Base-by-base conservation (phyloP, 1,140 invertebrate species). In the Drosophila tsacasi region DNA sequence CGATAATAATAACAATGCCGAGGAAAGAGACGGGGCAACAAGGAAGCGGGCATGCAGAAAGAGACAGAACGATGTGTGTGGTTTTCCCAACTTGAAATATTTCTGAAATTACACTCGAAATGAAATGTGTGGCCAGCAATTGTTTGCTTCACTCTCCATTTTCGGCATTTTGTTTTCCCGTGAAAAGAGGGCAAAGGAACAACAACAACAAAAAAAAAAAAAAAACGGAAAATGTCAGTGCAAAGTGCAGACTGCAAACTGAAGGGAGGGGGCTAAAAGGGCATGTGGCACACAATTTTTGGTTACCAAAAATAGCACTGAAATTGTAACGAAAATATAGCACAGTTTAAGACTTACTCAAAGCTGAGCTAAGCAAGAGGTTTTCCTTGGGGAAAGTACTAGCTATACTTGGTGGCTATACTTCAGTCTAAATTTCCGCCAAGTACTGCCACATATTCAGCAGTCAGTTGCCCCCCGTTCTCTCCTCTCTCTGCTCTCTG, bases 1-100 rank as follows among this genome's bases (percentile, higher is more conserved):
- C 83, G 83, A 85, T 89, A 86, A 86, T 86, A 85, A 79, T 79
- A 85, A 86, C 83, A 86, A 82, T 82, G 81, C 74, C 62, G 39
- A 61, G 46, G 74, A 40, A 10, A 15, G 55, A 35, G 44, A 47
- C 52, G 40, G 40, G 67, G 35, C n/a, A 63, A 57, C 39, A 66
- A 39, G 21, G 42, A 64, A 52, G 37, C 39, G 57, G 42, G 15
- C 25, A 32, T 17, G 10, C 10, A 47, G 42, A 79, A 40, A 65
- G 47, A 71, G 60, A 66, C n/a, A n/a, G 52, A 39, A 10, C 21
- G 13, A 54, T 17, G 15, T 52, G 23, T 23, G 13, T 27, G 47
- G 47, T 10, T 50, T 30, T 6, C 10, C 47, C 52, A 37, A 37
- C 35, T 50, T 19, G 61, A 73, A 76, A 76, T 83, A 80, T 84